Evolutionary conservation across 1,140 invertebrate species (phyloP), one percentile per base, ranked within the genome.

Genomic region (Diorhabda elongata): DNA sequence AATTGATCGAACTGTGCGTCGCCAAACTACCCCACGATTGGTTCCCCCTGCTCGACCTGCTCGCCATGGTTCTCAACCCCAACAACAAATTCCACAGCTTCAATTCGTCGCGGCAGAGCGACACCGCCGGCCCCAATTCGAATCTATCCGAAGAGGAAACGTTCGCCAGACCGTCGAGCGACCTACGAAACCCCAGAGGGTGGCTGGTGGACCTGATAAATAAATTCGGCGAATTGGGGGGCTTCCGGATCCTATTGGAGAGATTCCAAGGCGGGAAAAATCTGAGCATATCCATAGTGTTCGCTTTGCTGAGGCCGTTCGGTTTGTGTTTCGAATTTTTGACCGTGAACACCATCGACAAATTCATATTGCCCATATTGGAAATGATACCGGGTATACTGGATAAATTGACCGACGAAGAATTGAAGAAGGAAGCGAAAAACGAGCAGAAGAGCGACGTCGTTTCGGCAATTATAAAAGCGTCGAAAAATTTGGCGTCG

Each of bases 151-250:
- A 92, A 76, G 88, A 90, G 42, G 91, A 93, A 81, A 83, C 95
- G 71, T 97, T 87, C 87, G 94, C 95, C 44, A 86, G 88, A 77
- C 87, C 91, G 69, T 89, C 92, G 61, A 84, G 87, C 69, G 94
- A 94, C 81, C 86, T 88, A 42, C 86, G 91, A 73, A 89, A 86
- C 78, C 90, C 90, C 57, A 86, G 93, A 78, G 96, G 96, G 60
- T 98, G 96, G 96, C 88, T 98, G 47, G 94, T 98, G 65, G 96
- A 98, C 87, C 85, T 98, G 69, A 93, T 98, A 68, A 98, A 98
- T 86, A 87, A 87, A 85, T 98, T 98, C 85, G 96, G 96, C 26
- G 88, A 89, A 76, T 83, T 93, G 59, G 89, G 90, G 71, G 96
- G 97, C 70, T 98, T 98, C 84, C 87, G 94, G 78, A 91, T 92